Evolutionary conservation across 2,888 invertebrate genomes (phyloP), one percentile per base, ranked within the genome.

Genomic region (Archips xylosteana): DNA sequence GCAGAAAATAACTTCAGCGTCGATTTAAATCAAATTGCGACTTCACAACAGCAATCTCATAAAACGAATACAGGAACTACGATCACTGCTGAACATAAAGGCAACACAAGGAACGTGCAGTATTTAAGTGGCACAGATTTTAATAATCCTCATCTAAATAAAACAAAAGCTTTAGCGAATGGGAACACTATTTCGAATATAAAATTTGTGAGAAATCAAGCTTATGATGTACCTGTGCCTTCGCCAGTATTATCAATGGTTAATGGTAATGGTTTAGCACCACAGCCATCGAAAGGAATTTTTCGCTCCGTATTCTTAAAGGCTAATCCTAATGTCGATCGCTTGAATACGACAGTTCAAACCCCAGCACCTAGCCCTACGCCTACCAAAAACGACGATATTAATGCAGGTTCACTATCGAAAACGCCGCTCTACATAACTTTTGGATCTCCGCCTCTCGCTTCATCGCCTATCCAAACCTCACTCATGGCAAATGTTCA

Each of bases 41-140:
- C 59, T 23, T 64, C 49, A 65, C 64, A 71, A 71, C 47, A 65
- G 34, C 70, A 71, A 65, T 59, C 65, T 12, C 71, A 71, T 10
- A 71, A 66, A 66, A 36, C 59, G 23, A 66, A 61, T 15, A 15
- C 49, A 36, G 60, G 39, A 2, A n/a, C 60, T 49, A 61, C 59
- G n/a, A 51, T 60, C 15, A 23, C 39, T 13, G 49, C 42, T 12
- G 49, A 71, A 34, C 23, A 23, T 23, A 12, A 32, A 15, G 65
- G 47, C 8, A 39, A 39, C 3, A 65, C 65, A 42, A n/a, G 60
- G n/a, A 51, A 66, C 8, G 9, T 51, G 8, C 23, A 66, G 34
- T 32, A 42, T 39, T n/a, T 36, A 32, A 57, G 15, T 6, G 64
- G 57, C 23, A 49, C 59, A 5, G 23, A 49, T 59, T 47, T 65